Base-by-base conservation (phyloP, 2,888 invertebrate species). In the Geotrupes spiniger region DNA sequence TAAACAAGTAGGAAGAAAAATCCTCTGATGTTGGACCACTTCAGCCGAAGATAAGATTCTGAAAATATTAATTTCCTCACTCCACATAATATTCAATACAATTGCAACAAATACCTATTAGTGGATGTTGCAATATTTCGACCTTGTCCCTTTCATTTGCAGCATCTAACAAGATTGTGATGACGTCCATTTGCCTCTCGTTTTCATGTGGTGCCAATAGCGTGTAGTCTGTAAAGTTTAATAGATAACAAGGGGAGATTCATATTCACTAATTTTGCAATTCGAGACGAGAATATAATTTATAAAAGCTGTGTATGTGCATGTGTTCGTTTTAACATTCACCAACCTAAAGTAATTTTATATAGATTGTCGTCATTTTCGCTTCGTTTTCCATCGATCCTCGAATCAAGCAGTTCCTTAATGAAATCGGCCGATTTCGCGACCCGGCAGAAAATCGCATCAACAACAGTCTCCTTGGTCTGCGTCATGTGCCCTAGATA, bases 21-120 rank as follows among this genome's bases (percentile, higher is more conserved):
- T 36, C 67, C 63, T 33, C 76, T 65, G 12, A 78, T 70, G 54
- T 69, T 72, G n/a, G 69, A 58, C 79, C 79, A 79, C 62, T 79
- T 79, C 16, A 78, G 60, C 17, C 67, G 68, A 25, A 78, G 67
- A 56, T 74, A 77, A 6, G 73, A 63, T 57, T 76, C 75, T 66
- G 42, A 43, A 48, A 48, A 4, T 52, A 50, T 38, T 38, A 38
- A n/a, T 14, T 38, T 9, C 6, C 6, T 21, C 6, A 21, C 3
- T 4, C 21, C 6, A 21, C 4, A 4, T 21, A 6, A 21, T 6
- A 4, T 3, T 4, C 3, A 4, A 21, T 4, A 21, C 21, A 4
- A 3, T 21, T 21, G 6, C 11, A 16, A 28, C 58, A 5, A 31
- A 15, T 53, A 71, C 73, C 73, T 46, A 76, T 65, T 12, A 77